These are phyloP conservation scores for Hyles lineata DNA, from an alignment of 2,888 invertebrate species.

Conservation along the genomic window DNA sequence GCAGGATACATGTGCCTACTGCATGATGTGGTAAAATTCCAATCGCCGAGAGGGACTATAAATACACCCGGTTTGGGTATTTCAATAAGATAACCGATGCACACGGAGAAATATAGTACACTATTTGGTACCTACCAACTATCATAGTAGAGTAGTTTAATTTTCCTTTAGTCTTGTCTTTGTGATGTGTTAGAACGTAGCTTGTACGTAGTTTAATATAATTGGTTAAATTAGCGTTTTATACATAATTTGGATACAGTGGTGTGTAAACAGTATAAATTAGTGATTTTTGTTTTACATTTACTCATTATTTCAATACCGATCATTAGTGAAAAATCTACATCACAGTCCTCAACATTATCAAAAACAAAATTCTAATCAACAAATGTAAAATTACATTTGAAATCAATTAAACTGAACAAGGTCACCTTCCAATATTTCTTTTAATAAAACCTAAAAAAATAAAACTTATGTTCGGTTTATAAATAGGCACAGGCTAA, in stretches of 20 bases:
- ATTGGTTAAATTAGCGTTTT: background rate
- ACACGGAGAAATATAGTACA: slow-evolving; percentile 12
- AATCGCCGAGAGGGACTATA: slow-evolving; percentile 35
- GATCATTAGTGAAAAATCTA: no score
- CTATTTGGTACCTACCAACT: background rate
- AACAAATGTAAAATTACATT: background rate
- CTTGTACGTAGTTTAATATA: background rate
- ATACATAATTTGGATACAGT: background rate
- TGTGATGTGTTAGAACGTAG: slow-evolving; percentile 13
- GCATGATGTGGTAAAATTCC: slow-evolving; percentile 34
- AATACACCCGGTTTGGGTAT: slow-evolving; percentile 36
- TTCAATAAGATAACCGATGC: slow-evolving; percentile 24
- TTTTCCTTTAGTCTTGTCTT: background rate
- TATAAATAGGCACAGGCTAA: slow-evolving; percentile 62
- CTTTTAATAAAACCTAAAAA: background rate
- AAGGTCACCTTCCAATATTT: no score
- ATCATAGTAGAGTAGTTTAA: slow-evolving; percentile 9
- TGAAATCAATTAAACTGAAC: background rate
- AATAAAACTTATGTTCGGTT: background rate
- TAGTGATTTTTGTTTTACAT: background rate
- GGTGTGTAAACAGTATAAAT: background rate
- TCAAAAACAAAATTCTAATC: no score
- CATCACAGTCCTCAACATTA: no score
- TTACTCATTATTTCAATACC: background rate
- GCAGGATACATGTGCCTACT: slow-evolving; percentile 25